Evolutionary conservation across 1,140 invertebrate species (phyloP).

Genomic region (Halesus radiatus): DNA sequence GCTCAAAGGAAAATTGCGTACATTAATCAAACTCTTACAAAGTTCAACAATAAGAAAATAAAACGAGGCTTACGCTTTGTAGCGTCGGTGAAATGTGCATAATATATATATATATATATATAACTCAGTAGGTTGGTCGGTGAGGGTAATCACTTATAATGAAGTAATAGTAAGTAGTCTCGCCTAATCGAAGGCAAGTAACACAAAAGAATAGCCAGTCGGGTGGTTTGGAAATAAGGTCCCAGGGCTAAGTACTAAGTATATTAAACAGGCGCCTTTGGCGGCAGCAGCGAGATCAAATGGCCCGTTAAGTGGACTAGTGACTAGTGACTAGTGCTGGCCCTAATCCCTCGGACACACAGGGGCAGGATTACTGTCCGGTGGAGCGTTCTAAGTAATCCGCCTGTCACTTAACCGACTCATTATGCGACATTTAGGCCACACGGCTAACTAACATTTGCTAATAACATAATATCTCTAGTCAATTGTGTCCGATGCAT

Average conservation of each 20-base stretch:
- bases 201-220: constrained; percentile 20
- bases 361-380: constrained; percentile 26
- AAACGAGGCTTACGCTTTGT: no score
- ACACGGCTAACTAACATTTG: constrained; percentile 12
- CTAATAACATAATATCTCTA: neutral
- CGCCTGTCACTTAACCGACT: constrained; percentile 37
- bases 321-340: no score
- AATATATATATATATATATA: neutral
- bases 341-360: constrained; percentile 29
- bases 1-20: no score
- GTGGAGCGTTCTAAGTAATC: constrained; percentile 42
- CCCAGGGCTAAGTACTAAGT: constrained; percentile 10
- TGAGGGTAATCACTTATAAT: neutral
- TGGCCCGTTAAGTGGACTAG: constrained; percentile 43
- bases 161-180: neutral
- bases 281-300: constrained; percentile 9
- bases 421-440: constrained; percentile 26
- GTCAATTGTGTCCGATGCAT: neutral
- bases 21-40: no score
- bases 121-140: neutral
- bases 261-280: constrained; percentile 38
- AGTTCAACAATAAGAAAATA: no score
- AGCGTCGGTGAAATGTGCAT: no score
- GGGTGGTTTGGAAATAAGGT: constrained; percentile 8
- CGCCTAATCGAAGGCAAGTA: neutral